These are phyloP conservation scores for Rhinatrema bivittatum DNA, from an alignment of 2,797 vertebrate species.

Conservation along the genomic window DNA sequence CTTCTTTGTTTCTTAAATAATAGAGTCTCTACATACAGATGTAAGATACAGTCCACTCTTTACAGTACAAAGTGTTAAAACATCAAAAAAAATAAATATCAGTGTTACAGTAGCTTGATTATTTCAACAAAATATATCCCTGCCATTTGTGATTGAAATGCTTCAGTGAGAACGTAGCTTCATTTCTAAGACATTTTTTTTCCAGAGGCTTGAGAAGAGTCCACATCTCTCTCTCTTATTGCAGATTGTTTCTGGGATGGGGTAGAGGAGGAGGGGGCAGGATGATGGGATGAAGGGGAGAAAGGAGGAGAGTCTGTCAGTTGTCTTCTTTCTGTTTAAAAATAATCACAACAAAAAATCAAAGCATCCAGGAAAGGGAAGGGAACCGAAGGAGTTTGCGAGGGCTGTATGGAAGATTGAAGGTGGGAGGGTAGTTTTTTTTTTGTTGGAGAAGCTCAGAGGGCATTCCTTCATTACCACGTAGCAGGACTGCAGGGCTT, in stretches of 20 bases:
- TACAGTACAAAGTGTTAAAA: constrained; percentile 79
- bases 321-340: too few relatives aligned
- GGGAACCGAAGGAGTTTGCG: too few relatives aligned
- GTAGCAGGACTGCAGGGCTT: constrained; percentile 83
- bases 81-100: constrained; percentile 89
- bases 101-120: constrained; percentile 88
- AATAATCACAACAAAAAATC: too few relatives aligned
- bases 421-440: background rate
- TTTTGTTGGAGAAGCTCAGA: constrained; percentile 18
- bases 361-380: too few relatives aligned
- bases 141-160: constrained; percentile 89
- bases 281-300: constrained; percentile 33
- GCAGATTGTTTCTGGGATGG: constrained; percentile 72
- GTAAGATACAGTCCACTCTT: constrained; percentile 60
- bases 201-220: constrained; percentile 51
- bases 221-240: constrained; percentile 75
- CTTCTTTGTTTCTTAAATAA: constrained; percentile 30
- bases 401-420: background rate
- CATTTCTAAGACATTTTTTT: constrained; percentile 56
- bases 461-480: constrained; percentile 67
- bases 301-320: constrained; percentile 35
- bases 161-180: constrained; percentile 60
- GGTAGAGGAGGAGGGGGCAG: constrained; percentile 44
- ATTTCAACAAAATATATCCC: constrained; percentile 87
- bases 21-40: constrained; percentile 48